Evolutionary conservation across 1,140 invertebrate species (phyloP).

Genomic region (Dreissena rostriformis): DNA sequence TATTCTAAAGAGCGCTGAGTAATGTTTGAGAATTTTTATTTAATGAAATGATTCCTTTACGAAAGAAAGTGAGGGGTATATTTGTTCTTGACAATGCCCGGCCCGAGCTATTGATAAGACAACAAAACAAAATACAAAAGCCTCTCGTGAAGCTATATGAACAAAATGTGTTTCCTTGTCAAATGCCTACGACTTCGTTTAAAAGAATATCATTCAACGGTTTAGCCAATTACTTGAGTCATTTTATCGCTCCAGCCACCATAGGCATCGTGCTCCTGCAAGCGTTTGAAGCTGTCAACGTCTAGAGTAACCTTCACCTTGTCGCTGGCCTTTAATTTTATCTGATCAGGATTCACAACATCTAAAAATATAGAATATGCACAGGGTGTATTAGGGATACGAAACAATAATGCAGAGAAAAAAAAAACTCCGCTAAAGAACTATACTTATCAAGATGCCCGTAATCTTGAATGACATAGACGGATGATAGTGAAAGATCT

Average conservation of each 20-base stretch:
- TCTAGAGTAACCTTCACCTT: conserved; percentile 90
- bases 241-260: conserved; percentile 94
- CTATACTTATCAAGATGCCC: background rate
- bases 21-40: no score
- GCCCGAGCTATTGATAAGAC: no score
- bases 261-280: conserved; percentile 90
- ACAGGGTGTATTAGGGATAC: no score
- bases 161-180: background rate
- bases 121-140: no score
- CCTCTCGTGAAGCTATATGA: background rate
- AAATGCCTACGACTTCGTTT: background rate
- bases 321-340: conserved; percentile 84
- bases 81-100: no score
- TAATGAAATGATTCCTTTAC: no score
- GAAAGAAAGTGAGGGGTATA: no score
- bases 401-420: background rate
- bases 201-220: background rate
- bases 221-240: conserved; percentile 84
- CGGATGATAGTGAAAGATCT: no score
- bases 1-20: no score
- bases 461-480: no score
- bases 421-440: background rate
- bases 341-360: conserved; percentile 63
- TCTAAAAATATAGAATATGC: conserved; percentile 46
- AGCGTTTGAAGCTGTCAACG: conserved; percentile 86